Percentiles rank a stretch among this genome's conserved stretches.
Conservation (phyloP, 1,140 invertebrate genomes). For the Cryptotermes secundus region DNA sequence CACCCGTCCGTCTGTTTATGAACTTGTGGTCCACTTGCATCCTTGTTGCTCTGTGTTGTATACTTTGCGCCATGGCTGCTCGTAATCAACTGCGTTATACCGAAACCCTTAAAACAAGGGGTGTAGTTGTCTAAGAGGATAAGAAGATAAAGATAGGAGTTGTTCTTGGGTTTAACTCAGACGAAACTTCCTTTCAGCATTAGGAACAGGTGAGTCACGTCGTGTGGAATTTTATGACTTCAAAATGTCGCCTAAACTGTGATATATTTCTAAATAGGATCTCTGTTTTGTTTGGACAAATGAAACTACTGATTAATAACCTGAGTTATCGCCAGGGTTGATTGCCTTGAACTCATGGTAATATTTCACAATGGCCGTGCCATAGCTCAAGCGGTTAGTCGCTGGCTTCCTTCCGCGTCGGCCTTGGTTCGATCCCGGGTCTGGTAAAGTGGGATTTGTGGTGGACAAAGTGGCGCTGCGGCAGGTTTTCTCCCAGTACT, state of each 20-base stretch:
- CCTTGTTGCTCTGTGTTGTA: neutral
- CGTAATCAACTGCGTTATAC: neutral
- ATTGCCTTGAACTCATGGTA: no score
- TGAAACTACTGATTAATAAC: no score
- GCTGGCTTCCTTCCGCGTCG: no score
- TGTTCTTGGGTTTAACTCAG: neutral
- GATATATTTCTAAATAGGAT: neutral
- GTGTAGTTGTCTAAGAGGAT: neutral
- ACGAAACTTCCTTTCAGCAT: neutral
- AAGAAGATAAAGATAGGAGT: neutral
- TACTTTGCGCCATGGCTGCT: neutral
- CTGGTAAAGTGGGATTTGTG: no score
- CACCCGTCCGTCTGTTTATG: no score
- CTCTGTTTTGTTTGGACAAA: neutral
- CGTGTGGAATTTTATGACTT: neutral
- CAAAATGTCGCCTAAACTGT: neutral
- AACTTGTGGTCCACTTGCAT: no score
- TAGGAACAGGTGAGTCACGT: conserved; percentile 4
- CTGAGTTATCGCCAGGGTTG: no score
- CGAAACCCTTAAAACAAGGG: conserved; percentile 5
- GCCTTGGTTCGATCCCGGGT: no score
- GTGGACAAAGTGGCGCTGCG: no score
- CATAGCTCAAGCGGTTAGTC: no score
- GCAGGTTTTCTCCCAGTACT: no score
- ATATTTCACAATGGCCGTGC: no score